Evolutionary conservation across 2,888 invertebrate genomes (phyloP).

Genomic region (Tanypteryx hageni): DNA sequence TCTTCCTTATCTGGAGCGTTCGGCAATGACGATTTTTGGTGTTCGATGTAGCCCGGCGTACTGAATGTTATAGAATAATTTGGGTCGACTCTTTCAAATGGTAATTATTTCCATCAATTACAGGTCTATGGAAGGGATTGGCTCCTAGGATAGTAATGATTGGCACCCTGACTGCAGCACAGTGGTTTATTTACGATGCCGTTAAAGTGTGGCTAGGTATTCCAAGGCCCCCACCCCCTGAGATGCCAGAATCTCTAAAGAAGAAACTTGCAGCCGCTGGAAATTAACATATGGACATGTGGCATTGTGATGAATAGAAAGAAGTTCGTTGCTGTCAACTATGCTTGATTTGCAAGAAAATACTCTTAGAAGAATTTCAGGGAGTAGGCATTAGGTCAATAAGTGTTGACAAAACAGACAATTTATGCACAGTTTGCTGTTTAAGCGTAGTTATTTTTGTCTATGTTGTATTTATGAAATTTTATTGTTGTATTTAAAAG

Average conservation of each 20-base stretch:
- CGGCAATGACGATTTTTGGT: no score
- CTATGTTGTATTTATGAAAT: conserved; percentile 45
- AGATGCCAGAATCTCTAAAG: conserved; percentile 95
- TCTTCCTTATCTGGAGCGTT: no score
- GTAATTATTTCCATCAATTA: neutral
- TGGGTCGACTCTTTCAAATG: neutral
- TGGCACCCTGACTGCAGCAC: conserved; percentile 95
- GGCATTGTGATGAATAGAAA: neutral
- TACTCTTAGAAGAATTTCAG: conserved; percentile 21
- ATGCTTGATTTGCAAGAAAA: neutral
- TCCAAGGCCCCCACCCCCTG: conserved; percentile 97
- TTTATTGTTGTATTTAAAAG: neutral
- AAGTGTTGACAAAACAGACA: conserved; percentile 46
- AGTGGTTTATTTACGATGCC: conserved; percentile 99
- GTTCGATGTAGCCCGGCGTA: no score
- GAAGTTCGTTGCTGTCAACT: neutral
- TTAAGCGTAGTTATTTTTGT: conserved; percentile 56
- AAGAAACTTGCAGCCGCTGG: conserved; percentile 78
- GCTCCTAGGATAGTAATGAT: conserved; percentile 97
- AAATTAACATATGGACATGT: conserved; percentile 42
- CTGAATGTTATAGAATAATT: no score
- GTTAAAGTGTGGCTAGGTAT: conserved; percentile 90
- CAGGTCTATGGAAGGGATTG: conserved; percentile 92
- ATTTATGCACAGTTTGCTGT: conserved; percentile 11
- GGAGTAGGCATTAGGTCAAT: conserved; percentile 34